phyloP scores from a whole-genome alignment of 2,888 invertebrate genomes.

The Xanthia icteritia region DNA sequence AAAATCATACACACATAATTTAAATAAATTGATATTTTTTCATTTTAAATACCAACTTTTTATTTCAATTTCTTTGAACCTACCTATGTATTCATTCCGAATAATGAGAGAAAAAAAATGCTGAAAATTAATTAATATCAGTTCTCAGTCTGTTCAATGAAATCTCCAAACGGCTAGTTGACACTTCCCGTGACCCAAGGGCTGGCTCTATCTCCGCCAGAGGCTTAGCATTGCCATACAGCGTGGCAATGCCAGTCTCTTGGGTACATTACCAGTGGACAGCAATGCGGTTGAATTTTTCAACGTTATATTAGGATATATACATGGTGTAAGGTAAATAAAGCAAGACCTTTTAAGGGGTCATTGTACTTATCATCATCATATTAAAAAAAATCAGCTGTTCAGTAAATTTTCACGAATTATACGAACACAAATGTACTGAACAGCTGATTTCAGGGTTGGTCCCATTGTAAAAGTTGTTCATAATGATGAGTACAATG shows the following conservation, averaged over 20 bases:
- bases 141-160: neutral
- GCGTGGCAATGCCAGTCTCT: neutral
- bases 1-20: conserved; percentile 21
- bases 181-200: neutral
- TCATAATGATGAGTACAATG: too few species aligned
- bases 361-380: too few species aligned
- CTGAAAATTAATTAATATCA: neutral
- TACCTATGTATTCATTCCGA: neutral
- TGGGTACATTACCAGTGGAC: neutral
- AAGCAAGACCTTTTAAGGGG: too few species aligned
- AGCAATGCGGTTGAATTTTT: neutral
- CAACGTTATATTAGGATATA: neutral
- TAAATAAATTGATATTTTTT: conserved; percentile 51
- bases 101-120: neutral
- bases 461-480: too few species aligned
- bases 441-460: too few species aligned
- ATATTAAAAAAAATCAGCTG: too few species aligned
- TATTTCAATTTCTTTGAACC: conserved; percentile 3
- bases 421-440: too few species aligned
- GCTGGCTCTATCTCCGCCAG: neutral
- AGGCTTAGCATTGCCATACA: neutral
- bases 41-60: conserved; percentile 11
- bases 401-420: too few species aligned
- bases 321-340: too few species aligned
- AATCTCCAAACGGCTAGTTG: neutral